Evolutionary conservation across 2,797 vertebrate genomes (phyloP).

Genomic region (Chaetodon trifasciatus): DNA sequence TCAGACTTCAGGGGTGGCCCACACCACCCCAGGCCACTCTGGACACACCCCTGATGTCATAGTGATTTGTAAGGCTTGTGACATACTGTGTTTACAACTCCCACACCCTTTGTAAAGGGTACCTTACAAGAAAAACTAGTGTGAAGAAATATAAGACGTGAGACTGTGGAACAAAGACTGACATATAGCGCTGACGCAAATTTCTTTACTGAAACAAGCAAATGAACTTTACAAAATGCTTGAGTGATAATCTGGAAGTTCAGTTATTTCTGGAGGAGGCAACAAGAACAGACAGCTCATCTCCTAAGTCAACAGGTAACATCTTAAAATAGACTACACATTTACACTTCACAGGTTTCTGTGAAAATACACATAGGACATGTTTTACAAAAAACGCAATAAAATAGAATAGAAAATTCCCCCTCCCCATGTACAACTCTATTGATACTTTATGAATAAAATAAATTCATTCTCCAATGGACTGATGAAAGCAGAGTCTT

Average conservation of each 20-base stretch:
- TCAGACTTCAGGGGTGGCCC: too few species aligned
- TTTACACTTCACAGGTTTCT: constrained; percentile 67
- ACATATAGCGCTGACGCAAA: constrained; percentile 40
- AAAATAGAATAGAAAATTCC: constrained; percentile 71
- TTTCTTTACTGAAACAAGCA: constrained; percentile 78
- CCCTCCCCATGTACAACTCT: constrained; percentile 47
- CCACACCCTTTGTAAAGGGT: neutral
- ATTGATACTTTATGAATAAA: constrained; percentile 45
- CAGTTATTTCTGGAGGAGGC: constrained; percentile 43
- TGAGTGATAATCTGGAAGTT: constrained; percentile 57
- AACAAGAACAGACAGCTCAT: constrained; percentile 33
- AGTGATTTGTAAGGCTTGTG: neutral
- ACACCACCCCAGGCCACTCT: neutral
- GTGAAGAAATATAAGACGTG: neutral
- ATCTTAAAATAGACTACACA: constrained; percentile 78
- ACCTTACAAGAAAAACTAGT: neutral
- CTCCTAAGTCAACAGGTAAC: constrained; percentile 48
- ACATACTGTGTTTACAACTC: neutral
- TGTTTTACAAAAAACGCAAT: constrained; percentile 76
- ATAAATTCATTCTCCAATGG: constrained; percentile 47
- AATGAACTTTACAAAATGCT: constrained; percentile 74
- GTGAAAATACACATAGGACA: constrained; percentile 75
- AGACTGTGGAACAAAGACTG: constrained; percentile 28
- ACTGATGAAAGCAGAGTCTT: constrained; percentile 46
- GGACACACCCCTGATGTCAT: neutral